A percentile compares a stretch with the other conserved stretches of the same genome.
phyloP scores from a whole-genome alignment of 2,888 invertebrate species.

The Drosophila neutralis region DNA sequence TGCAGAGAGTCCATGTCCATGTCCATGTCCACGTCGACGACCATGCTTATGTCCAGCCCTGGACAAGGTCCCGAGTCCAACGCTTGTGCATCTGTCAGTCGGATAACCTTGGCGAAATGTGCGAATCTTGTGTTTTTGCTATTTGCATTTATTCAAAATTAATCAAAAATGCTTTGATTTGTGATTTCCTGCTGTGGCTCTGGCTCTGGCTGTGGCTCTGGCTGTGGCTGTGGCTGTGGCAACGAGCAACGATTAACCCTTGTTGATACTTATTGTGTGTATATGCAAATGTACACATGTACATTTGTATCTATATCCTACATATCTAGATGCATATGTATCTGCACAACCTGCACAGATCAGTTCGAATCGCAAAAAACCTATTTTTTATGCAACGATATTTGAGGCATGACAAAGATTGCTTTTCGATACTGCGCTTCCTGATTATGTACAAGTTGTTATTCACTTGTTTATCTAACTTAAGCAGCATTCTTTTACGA shows the following conservation, averaged over 20 bases:
- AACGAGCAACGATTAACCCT: conserved; percentile 7
- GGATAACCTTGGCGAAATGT: conserved; percentile 64
- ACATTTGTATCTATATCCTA: not conserved
- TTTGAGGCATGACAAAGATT: not conserved
- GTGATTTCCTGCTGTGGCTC: conserved; percentile 82
- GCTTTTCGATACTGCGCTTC: not conserved
- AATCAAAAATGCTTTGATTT: conserved; percentile 82
- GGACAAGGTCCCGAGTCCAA: conserved; percentile 4
- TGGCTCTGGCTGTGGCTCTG: no score
- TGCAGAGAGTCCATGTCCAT: not conserved
- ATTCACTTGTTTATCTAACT: not conserved
- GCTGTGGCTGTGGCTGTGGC: conserved; percentile 70
- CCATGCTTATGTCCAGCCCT: conserved; percentile 8
- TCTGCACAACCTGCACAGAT: conserved; percentile 17
- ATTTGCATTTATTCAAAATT: conserved; percentile 82
- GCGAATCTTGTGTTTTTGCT: conserved; percentile 50
- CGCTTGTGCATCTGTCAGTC: conserved; percentile 63
- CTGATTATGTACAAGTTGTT: not conserved
- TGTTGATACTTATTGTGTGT: not conserved
- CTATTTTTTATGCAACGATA: not conserved
- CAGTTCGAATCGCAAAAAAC: not conserved
- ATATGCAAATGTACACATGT: not conserved
- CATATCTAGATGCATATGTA: not conserved
- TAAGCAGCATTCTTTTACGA: not conserved
- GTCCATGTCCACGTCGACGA: conserved; percentile 8